Base-by-base conservation (phyloP, 1,140 invertebrate genomes). In the Cylas formicarius region DNA sequence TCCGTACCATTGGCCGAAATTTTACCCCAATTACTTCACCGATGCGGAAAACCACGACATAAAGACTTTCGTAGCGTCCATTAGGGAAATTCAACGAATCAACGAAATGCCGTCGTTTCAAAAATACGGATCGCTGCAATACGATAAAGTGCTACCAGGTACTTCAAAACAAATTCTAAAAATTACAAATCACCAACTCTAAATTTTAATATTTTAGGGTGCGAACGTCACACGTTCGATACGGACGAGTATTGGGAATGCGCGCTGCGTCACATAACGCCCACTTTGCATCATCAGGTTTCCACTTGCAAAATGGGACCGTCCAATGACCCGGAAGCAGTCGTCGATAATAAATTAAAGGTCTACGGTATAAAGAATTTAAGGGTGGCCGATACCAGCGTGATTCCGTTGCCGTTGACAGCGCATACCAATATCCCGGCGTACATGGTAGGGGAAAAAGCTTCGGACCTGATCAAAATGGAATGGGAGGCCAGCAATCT, bases 281-380 rank as follows among this genome's bases (percentile, higher is more conserved):
- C 48, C 0, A 77, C 77, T 26, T 70, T 83, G 48, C 82, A 86
- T 54, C 83, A 89, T 57, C 80, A 81, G 45, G 67, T 77, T 4
- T 72, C 78, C 0, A 84, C 83, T 0, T 78, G 73, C 17, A 85
- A 82, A 63, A 90, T 90, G 87, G 86, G 87, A 0, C 76, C 81
- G 0, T 14, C 48, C 1, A 60, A 52, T 1, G 85, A 90, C 63
- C 57, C 67, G 2, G 60, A 67, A 19, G 78, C 85, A 1, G 86
- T 91, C 0, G 86, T 92, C 0, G 77, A 85, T 62, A 72, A 77
- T 0, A 62, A 81, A 36, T 63, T 92, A 1, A 73, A 67, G 57
- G 80, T 90, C 0, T 67, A 83, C 47, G 84, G 84, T 0, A 58
- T 86, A 1, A 58, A 67, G n/a, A 72, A 73, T 16, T 63, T 90